Conservation (phyloP, 2,113 vertebrate genomes). For the Trematocara macrostoma region DNA sequence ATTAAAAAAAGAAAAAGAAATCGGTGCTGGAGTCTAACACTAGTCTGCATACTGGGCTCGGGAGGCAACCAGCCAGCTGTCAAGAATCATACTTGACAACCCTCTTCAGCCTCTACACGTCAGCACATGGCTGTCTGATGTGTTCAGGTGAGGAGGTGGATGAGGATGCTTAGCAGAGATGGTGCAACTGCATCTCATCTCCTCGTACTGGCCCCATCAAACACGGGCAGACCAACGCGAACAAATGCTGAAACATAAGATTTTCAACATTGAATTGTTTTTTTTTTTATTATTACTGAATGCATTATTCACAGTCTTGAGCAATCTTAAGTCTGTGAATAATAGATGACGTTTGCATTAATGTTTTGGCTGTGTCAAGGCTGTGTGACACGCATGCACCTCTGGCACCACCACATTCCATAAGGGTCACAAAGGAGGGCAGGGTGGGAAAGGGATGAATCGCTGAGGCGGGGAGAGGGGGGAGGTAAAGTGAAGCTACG, state of each 20-base stretch:
- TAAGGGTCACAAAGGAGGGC: neutral
- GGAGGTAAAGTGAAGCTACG: neutral
- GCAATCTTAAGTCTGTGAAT: slow-evolving; percentile 57
- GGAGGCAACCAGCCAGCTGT: neutral
- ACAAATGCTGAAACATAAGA: slow-evolving; percentile 50
- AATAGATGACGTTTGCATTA: slow-evolving; percentile 57
- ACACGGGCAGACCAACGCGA: slow-evolving; percentile 9
- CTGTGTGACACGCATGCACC: slow-evolving; percentile 43
- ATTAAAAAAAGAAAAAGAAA: neutral
- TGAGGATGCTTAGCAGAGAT: neutral
- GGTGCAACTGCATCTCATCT: neutral
- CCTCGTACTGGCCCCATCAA: slow-evolving; percentile 6
- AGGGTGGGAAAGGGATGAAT: neutral
- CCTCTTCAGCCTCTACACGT: neutral
- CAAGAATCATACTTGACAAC: neutral
- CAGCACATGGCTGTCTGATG: neutral
- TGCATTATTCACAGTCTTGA: slow-evolving; percentile 59
- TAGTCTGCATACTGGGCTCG: neutral
- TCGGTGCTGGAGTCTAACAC: neutral
- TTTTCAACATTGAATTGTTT: slow-evolving; percentile 36
- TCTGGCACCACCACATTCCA: slow-evolving; percentile 28
- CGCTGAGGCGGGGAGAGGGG: neutral
- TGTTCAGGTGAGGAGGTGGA: neutral
- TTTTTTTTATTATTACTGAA: slow-evolving; percentile 11
- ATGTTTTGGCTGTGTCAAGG: slow-evolving; percentile 42